Percentiles rank a stretch among this genome's conserved stretches.
Conservation (phyloP, 2,888 invertebrate species). For the Resseliella maxima region DNA sequence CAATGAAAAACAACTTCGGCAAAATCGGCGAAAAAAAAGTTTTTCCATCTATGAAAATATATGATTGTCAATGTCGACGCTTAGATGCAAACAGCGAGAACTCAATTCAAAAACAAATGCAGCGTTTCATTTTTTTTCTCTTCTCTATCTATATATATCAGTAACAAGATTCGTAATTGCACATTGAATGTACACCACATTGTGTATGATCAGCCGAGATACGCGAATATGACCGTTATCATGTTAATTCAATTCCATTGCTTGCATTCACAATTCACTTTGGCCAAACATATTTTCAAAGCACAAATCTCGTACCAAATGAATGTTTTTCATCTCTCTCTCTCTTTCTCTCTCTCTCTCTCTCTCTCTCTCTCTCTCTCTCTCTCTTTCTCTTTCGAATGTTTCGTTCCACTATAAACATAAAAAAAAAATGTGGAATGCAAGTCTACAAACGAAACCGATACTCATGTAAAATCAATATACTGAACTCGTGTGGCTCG, state of each 20-base stretch:
- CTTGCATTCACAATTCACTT: neutral
- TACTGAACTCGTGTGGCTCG: neutral
- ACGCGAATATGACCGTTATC: conserved; percentile 47
- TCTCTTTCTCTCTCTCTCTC: too few species aligned
- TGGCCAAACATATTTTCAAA: conserved; percentile 4
- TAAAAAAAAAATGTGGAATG: neutral
- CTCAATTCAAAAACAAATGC: neutral
- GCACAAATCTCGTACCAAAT: neutral
- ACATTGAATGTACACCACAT: conserved; percentile 13
- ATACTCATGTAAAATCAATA: conserved; percentile 44
- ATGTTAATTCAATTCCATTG: conserved; percentile 54
- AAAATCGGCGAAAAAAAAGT: neutral
- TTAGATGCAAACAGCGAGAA: neutral
- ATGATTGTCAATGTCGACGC: conserved; percentile 46
- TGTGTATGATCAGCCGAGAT: conserved; percentile 46
- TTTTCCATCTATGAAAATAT: conserved; percentile 47
- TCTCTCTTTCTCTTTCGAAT: too few species aligned
- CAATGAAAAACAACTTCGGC: neutral
- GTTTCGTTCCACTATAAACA: neutral
- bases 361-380: too few species aligned
- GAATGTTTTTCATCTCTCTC: neutral
- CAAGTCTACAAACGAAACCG: conserved; percentile 14
- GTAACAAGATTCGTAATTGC: conserved; percentile 44
- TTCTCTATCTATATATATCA: neutral
- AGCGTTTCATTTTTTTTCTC: neutral